Evolutionary conservation across 1,140 invertebrate genomes (phyloP).

Genomic region (Drosophila grimshawi): DNA sequence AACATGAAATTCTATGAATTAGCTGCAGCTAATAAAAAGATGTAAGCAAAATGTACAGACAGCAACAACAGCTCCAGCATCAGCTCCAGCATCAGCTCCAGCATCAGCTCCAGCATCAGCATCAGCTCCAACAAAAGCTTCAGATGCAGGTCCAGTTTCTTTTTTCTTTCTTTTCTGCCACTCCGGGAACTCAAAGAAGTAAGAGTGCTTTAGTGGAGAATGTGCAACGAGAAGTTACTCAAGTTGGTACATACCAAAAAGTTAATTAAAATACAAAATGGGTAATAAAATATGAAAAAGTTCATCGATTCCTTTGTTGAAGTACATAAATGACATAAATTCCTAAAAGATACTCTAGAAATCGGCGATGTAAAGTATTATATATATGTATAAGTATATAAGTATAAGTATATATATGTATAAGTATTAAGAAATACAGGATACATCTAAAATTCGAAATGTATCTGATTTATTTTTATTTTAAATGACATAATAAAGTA

Average conservation of each 20-base stretch:
- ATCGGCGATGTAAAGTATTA: no score
- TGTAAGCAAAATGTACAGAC: conserved; percentile 8
- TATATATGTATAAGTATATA: no score
- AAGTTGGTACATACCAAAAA: neutral
- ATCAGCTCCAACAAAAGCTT: conserved; percentile 1
- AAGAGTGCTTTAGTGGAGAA: neutral
- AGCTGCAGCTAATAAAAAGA: conserved; percentile 20
- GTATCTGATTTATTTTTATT: no score
- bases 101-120: conserved; percentile 5
- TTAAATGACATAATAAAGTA: no score
- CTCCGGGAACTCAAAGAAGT: conserved; percentile 11
- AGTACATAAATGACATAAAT: no score
- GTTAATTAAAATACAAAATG: neutral
- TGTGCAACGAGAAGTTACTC: neutral
- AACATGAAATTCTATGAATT: conserved; percentile 62
- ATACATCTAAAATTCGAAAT: no score
- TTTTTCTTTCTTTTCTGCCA: conserved; percentile 4
- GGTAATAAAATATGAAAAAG: no score
- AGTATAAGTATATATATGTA: no score
- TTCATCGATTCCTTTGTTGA: no score
- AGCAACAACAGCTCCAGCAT: conserved; percentile 2
- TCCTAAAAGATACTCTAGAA: no score
- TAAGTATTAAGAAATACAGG: no score
- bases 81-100: neutral
- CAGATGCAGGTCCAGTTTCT: conserved; percentile 32